Conservation (phyloP, 2,113 vertebrate species). For the Cephalopholis sonnerati region DNA sequence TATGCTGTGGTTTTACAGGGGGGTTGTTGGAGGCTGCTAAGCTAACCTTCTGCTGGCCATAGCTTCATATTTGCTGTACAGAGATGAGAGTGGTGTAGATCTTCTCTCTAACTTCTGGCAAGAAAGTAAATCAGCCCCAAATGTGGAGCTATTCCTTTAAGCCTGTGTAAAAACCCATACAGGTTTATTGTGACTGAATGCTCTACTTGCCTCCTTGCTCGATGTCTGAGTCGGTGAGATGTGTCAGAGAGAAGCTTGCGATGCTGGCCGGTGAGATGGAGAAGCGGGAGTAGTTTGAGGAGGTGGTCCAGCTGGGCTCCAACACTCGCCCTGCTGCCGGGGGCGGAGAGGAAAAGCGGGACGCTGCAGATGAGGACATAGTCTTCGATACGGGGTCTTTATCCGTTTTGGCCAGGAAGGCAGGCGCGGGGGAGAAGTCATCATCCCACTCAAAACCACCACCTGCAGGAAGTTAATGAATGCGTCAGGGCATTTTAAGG, state of each 20-base stretch:
- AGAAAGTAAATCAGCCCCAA: not conserved
- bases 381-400: slow-evolving; percentile 83
- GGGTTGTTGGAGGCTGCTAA: not conserved
- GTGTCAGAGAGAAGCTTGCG: slow-evolving; percentile 96
- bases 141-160: not conserved
- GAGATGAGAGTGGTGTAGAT: not conserved
- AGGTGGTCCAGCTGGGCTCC: slow-evolving; percentile 90
- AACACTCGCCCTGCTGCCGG: slow-evolving; percentile 77
- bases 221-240: slow-evolving; percentile 96
- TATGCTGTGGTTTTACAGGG: no score
- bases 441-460: slow-evolving; percentile 99
- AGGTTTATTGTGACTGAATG: not conserved
- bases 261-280: slow-evolving; percentile 96
- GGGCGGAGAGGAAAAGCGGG: slow-evolving; percentile 90
- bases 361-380: slow-evolving; percentile 81
- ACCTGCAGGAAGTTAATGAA: slow-evolving; percentile 78
- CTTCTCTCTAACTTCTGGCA: not conserved
- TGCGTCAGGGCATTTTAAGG: no score
- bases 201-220: slow-evolving; percentile 93
- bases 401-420: slow-evolving; percentile 88
- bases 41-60: slow-evolving; percentile 1
- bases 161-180: not conserved
- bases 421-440: slow-evolving; percentile 92
- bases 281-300: slow-evolving; percentile 92
- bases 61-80: not conserved